Base-by-base conservation (phyloP, 1,140 invertebrate genomes). In the Zaprionus kolodkinae region DNA sequence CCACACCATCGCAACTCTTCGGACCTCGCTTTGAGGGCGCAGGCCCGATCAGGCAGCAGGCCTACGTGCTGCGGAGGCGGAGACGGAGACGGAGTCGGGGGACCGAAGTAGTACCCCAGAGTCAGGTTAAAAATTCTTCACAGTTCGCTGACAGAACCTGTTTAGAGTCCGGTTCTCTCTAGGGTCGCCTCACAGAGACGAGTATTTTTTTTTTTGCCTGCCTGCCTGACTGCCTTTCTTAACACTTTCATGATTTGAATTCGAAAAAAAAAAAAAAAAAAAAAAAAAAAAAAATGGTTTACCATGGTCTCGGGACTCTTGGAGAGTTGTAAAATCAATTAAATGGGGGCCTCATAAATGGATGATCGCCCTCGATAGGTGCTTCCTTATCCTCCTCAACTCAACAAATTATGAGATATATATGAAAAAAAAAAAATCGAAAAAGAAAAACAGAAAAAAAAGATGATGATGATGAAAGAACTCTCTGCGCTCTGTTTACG, bases 231-330 rank as follows among this genome's bases (percentile, higher is more conserved):
- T 82, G 56, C 83, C 68, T 83, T 82, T 76, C 80, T 80, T 84
- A 87, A 87, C 84, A 87, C 84, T 87, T 88, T 88, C 80, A 73
- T 83, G 80, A 87, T 87, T 87, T 88, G 73, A 88, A 88, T 88
- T 80, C 79, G 6, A 30, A 61, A 40, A 78, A 36, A 43, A 30
- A 4, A 21, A 21, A 4, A 30, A 61, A 40, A 78, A 36, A 43
- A 78, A 36, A 43, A 30, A 4, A 21, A 21, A 4, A 30, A 61
- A 40, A 78, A 36, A 43, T 66, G 30, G 60, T 56, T 15, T 33
- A 27, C 12, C 15, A 11, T 30, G 21, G 30, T 61, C 10, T 61
- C 10, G 17, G 17, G 21, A 60, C 21, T 50, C 30, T 7, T 62
- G 30, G 33, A 12, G 67, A 72, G 63, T 73, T 68, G 72, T 88